Evolutionary conservation across 2,888 invertebrate species (phyloP), one percentile per base, ranked within the genome.

Genomic region (Ypsolopha sequella): DNA sequence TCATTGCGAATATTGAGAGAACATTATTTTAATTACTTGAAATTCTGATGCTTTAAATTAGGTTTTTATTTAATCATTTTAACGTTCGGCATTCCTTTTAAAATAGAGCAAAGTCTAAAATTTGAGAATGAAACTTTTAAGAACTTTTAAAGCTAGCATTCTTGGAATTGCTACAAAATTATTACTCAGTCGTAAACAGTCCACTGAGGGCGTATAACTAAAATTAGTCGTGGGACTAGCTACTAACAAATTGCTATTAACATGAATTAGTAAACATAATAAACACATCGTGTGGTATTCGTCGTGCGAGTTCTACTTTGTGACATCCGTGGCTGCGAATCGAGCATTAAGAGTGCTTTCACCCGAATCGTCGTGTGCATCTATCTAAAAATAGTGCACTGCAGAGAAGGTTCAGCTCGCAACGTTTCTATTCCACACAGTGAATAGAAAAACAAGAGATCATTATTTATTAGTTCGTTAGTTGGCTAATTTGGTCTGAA

Each of bases 381-480:
- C 76, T 64, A 61, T 65, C 74, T 82, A 84, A 76, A 74, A 79
- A 82, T 82, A 81, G 78, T 60, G 55, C 60, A 63, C 56, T 70
- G 77, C 74, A 70, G 67, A 51, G 64, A 60, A 72, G 79, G 81
- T 80, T 77, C 76, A 71, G 73, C 67, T 67, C 70, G 73, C 66
- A 73, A 79, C 81, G 76, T 76, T 80, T 84, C 85, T 85, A 86
- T 85, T 80, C 76, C 73, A 49, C 9, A 70, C 71, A 69, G 64
- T 68, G 76, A 78, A 81, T 82, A 82, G 85, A 86, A 86, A 85
- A 86, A 86, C 81, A 86, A 86, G 80, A 85, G 84, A 84, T 78
- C 75, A 84, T 86, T 80, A 86, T 86, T 86, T 86, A 86, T 86
- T 84, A 86, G 80, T 84, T 79, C 75, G 84, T 81, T 80, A 82